Base-by-base conservation (phyloP, 1,140 invertebrate genomes). In the Drosophila miranda region DNA sequence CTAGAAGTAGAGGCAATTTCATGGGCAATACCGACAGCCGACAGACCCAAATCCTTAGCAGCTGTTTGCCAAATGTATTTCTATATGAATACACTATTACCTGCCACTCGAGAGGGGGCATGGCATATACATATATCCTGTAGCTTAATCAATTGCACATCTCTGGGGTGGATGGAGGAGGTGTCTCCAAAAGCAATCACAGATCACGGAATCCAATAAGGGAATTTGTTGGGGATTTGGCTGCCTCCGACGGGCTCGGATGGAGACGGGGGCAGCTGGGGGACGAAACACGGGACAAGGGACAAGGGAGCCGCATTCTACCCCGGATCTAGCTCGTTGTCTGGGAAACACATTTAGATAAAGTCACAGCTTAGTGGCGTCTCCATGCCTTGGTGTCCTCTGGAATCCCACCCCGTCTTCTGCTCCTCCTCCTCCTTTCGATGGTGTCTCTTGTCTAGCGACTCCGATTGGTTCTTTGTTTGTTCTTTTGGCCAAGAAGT, bases 161-260 rank as follows among this genome's bases (percentile, higher is more conserved):
- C 38, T 13, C 16, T 11, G 34, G 8, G 30, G 11, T 1, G 34
- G 11, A 38, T 38, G 34, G 30, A 4, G 9, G 34, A 4, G 1
- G 34, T 38, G 34, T 38, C 3, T 1, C 34, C 4, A 4, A 38
- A 38, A 38, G 11, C 34, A 38, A 38, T 28, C 48, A 28, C 34
- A 55, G 50, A 67, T 55, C 23, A 57, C 45, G 64, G 9, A 79
- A 81, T 81, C 59, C 62, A 71, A 66, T 55, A 58, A 54, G 34
- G 59, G 64, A 81, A 80, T 81, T 76, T 61, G 66, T 56, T 56
- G 19, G 34, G 64, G 62, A 48, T 68, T 68, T 68, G 19, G 34
- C 34, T 68, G 64, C 48, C 64, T 54, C 3, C 34, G 11, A 38
- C 34, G 11, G 46, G 28, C 59, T 64, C 21, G 42, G 66, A 44